These are phyloP conservation scores for Aphelocoma coerulescens DNA, from an alignment of 2,113 vertebrate species.

Conservation along the genomic window DNA sequence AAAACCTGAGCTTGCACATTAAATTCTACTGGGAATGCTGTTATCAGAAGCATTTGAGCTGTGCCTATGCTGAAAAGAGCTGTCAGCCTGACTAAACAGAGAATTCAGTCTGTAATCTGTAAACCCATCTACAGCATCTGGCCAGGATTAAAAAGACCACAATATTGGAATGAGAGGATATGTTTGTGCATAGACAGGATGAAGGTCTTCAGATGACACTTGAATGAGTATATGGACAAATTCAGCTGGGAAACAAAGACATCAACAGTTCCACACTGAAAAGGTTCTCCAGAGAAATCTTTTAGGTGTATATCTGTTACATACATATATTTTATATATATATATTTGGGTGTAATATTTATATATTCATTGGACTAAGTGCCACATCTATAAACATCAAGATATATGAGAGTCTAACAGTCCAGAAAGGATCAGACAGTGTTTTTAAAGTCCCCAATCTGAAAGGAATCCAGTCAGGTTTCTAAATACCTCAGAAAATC, in stretches of 20 bases:
- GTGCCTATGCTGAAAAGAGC: not conserved
- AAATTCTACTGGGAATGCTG: not conserved
- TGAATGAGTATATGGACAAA: not conserved
- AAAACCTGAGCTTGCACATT: not conserved
- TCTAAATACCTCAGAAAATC: not conserved
- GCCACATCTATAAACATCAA: not conserved
- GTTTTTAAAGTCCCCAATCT: not conserved
- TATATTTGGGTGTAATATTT: not conserved
- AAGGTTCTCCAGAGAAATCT: not conserved
- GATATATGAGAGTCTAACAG: not conserved
- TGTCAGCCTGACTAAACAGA: not conserved
- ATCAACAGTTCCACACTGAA: not conserved
- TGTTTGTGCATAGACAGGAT: not conserved
- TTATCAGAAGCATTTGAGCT: not conserved
- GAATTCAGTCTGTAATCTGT: not conserved
- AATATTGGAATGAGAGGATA: not conserved
- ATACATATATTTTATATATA: not conserved
- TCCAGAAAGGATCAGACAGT: not conserved
- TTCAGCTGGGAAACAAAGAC: not conserved
- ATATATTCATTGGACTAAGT: not conserved
- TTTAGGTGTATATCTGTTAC: not conserved
- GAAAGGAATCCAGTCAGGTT: not conserved
- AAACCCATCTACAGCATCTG: not conserved
- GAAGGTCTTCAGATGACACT: not conserved
- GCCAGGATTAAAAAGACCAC: not conserved